These are phyloP conservation scores for Enteromius paludinosus DNA, from an alignment of 2,797 vertebrate species.

Conservation along the genomic window DNA sequence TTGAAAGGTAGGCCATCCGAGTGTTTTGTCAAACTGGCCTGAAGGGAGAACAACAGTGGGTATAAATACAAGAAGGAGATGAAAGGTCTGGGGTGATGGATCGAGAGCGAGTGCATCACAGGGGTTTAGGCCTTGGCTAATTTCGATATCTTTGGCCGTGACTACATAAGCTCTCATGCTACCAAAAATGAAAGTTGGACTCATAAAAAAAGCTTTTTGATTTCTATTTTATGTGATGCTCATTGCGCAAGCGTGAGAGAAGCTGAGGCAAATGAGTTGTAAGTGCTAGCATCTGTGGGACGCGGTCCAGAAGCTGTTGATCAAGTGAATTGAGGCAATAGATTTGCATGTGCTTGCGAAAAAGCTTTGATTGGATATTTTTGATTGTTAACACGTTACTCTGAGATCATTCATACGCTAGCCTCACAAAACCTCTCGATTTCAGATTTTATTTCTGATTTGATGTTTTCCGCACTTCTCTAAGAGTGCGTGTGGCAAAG, in stretches of 20 bases:
- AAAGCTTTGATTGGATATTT: neutral
- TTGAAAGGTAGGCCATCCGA: conserved; percentile 18
- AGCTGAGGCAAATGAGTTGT: conserved; percentile 20
- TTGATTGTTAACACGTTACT: neutral
- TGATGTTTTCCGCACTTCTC: neutral
- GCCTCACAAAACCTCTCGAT: neutral
- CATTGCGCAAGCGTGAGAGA: conserved; percentile 21
- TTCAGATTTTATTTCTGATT: neutral
- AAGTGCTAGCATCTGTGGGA: conserved; percentile 36
- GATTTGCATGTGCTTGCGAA: neutral
- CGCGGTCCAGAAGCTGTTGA: neutral
- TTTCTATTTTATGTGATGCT: neutral
- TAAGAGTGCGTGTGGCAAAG: neutral
- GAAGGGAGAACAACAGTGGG: conserved; percentile 1
- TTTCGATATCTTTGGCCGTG: neutral
- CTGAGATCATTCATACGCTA: neutral
- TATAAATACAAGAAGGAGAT: neutral
- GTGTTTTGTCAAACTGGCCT: conserved; percentile 27
- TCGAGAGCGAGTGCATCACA: neutral
- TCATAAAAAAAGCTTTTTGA: conserved; percentile 22
- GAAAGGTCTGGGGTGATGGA: neutral
- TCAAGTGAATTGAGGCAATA: neutral
- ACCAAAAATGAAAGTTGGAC: conserved; percentile 6
- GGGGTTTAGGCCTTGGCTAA: neutral
- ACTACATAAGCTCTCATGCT: neutral